These are phyloP conservation scores for Enteromius thamalakanensis DNA, from an alignment of 2,797 vertebrate species.

Conservation along the genomic window DNA sequence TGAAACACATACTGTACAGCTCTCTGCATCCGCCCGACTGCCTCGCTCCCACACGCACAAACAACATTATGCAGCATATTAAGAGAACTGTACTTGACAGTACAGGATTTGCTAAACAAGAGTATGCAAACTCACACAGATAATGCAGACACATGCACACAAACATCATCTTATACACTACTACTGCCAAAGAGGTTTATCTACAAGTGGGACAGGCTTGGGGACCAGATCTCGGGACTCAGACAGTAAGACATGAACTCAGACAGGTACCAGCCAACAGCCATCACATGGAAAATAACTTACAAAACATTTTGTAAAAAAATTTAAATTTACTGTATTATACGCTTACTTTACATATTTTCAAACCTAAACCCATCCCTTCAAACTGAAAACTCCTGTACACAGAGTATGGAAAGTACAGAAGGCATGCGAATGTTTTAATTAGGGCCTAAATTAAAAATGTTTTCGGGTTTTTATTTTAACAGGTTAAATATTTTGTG, in stretches of 20 bases:
- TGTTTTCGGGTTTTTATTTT: constrained; percentile 64
- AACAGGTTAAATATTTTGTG: constrained; percentile 72
- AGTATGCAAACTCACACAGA: constrained; percentile 11
- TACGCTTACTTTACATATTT: neutral
- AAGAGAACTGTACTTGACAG: constrained; percentile 31
- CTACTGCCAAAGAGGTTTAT: neutral
- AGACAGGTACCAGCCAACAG: neutral
- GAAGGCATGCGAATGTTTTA: neutral
- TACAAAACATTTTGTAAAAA: neutral
- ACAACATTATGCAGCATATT: neutral
- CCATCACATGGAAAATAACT: neutral
- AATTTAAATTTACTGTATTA: neutral
- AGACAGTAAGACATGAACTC: neutral
- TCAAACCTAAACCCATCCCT: neutral
- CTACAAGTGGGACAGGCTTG: neutral
- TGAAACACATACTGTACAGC: constrained; percentile 3
- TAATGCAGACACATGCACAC: neutral
- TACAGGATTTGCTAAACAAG: neutral
- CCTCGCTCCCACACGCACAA: neutral
- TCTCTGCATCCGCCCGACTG: constrained; percentile 3
- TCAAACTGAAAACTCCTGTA: neutral
- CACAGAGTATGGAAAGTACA: neutral
- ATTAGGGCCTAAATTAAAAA: constrained; percentile 48
- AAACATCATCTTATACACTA: neutral
- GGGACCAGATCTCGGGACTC: neutral